phyloP scores from a whole-genome alignment of 2,888 invertebrate genomes.

The Encarsia formosa region DNA sequence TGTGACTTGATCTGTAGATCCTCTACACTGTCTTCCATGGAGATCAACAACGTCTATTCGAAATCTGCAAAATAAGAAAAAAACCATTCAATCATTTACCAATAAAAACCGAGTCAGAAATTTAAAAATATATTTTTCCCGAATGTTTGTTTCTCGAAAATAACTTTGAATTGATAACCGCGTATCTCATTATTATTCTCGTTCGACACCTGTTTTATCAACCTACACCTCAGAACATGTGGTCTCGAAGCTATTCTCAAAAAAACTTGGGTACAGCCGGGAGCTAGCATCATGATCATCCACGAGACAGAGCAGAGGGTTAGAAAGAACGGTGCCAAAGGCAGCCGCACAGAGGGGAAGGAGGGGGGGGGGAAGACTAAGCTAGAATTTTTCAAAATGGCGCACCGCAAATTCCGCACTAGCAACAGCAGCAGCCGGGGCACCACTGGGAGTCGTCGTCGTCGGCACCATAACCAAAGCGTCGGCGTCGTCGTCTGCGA shows the following conservation, averaged over 20 bases:
- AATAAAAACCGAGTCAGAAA: too few relatives aligned
- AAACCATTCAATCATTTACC: not conserved
- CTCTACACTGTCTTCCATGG: slow-evolving; percentile 50
- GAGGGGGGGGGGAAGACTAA: slow-evolving; percentile 13
- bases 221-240: too few relatives aligned
- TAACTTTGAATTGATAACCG: too few relatives aligned
- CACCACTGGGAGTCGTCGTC: not conserved
- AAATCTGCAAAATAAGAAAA: slow-evolving; percentile 16
- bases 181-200: too few relatives aligned
- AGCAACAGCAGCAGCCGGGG: not conserved
- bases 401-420: slow-evolving; percentile 38
- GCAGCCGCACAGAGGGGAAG: not conserved
- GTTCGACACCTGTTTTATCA: too few relatives aligned
- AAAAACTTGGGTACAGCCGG: too few relatives aligned
- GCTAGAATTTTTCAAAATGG: slow-evolving; percentile 50
- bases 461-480: slow-evolving; percentile 1
- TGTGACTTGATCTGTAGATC: too few relatives aligned
- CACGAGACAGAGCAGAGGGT: too few relatives aligned
- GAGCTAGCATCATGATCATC: too few relatives aligned
- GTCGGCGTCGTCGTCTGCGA: not conserved
- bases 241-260: too few relatives aligned
- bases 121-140: too few relatives aligned
- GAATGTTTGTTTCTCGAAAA: too few relatives aligned
- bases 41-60: slow-evolving; percentile 37
- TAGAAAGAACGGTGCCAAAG: not conserved